Evolutionary conservation across 37 sponge, comb jelly and placozoan genomes (phyloP), one percentile per base, ranked within the genome.

Genomic region (Beroe ovata): DNA sequence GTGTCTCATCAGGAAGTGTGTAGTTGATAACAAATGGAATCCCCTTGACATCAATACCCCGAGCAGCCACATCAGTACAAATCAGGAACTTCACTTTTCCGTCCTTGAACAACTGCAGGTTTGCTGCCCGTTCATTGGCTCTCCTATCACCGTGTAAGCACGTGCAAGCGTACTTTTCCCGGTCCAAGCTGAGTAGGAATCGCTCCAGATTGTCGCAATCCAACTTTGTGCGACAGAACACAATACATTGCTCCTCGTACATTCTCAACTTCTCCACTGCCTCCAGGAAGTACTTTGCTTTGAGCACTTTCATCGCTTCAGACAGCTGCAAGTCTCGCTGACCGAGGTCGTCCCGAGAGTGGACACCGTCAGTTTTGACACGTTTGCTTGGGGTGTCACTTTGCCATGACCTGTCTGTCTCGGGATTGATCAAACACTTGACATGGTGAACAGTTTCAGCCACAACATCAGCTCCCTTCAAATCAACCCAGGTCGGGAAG

Each of bases 141-240:
- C 93, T 47, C 36, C 97, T 60, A 88, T 97, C 97, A n/a, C 94
- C 91, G 91, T 95, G 95, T 63, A 97, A 94, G 60, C 64, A 63
- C n/a, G 89, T 62, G 29, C 63, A 89, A 1, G 40, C 20, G 29
- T 89, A 89, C 71, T 72, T 81, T 90, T 91, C 92, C 60, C 95
- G 93, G 22, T 94, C 95, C 0, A 92, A 61, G 11, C 60, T 64
- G 38, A 64, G 30, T 1, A 97, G 92, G 89, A 93, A 94, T 0
- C 47, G 35, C 92, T 97, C 98, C 41, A 94, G 64, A 84, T 97
- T 97, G 88, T 97, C 98, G 90, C 98, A 97, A 89, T 97, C 98
- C 0, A 97, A 91, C 71, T 97, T 97, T 2, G 98, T 97, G 35
- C 98, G 91, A 60, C 98, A 97, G 92, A 97, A 97, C 2, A 97